Percentiles rank a stretch among this genome's conserved stretches.
phyloP scores from a whole-genome alignment of 2,797 vertebrate genomes.

The Pteropus rufus region DNA sequence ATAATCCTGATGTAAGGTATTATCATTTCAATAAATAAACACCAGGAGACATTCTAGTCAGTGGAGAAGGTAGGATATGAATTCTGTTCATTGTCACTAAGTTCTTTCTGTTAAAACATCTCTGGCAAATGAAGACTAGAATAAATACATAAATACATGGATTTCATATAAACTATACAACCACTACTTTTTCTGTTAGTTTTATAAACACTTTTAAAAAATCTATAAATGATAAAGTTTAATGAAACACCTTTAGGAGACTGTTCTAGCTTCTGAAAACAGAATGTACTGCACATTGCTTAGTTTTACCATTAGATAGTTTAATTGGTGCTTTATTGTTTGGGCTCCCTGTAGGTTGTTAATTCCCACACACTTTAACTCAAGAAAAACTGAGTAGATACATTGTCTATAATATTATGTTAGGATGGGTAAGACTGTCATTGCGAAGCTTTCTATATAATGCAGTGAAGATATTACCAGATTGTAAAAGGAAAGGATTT shows the following conservation, averaged over 20 bases:
- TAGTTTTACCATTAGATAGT: neutral
- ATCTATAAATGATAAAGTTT: neutral
- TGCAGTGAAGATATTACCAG: neutral
- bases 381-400: neutral
- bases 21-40: constrained; percentile 15
- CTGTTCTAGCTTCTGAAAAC: neutral
- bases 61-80: neutral
- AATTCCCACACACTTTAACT: neutral
- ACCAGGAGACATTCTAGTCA: neutral
- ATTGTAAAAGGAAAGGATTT: neutral
- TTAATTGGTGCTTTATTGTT: neutral
- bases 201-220: neutral
- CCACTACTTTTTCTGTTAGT: neutral
- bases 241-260: constrained; percentile 23
- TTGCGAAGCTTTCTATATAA: neutral
- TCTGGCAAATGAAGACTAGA: neutral
- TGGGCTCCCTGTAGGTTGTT: neutral
- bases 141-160: neutral
- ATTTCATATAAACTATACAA: neutral
- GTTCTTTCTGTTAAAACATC: neutral
- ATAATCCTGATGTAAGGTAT: neutral
- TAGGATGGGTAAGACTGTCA: neutral
- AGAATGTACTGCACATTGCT: neutral
- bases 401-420: neutral
- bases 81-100: neutral